These are phyloP conservation scores for Aporophyla nigra DNA, from an alignment of 2,888 invertebrate genomes.

Conservation along the genomic window DNA sequence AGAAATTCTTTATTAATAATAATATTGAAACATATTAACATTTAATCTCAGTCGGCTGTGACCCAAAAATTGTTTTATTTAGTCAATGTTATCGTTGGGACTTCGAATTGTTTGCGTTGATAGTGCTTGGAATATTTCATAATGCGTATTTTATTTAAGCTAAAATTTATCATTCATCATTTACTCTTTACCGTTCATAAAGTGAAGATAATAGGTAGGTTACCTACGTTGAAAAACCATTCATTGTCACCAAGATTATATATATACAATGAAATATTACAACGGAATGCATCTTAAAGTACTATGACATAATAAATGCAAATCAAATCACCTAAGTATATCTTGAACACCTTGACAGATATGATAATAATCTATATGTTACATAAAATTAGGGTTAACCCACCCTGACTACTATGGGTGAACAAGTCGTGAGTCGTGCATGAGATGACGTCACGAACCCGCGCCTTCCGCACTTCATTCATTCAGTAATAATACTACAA, in stretches of 20 bases:
- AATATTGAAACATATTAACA: conserved; percentile 17
- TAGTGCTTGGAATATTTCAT: not conserved
- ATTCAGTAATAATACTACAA: conserved; percentile 64
- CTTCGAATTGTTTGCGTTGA: conserved; percentile 1
- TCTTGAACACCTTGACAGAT: conserved; percentile 26
- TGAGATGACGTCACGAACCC: conserved; percentile 66
- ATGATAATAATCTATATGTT: conserved; percentile 22
- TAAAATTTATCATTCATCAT: not conserved
- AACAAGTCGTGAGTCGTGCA: conserved; percentile 56
- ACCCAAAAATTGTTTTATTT: conserved; percentile 38
- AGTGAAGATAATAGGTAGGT: not conserved
- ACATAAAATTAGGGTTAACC: conserved; percentile 55
- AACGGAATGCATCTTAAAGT: conserved; percentile 9
- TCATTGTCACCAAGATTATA: not conserved
- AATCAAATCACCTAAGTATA: conserved; percentile 18
- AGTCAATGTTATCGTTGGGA: conserved; percentile 7
- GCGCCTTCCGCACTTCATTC: conserved; percentile 75
- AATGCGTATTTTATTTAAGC: conserved; percentile 5
- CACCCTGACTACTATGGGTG: conserved; percentile 43
- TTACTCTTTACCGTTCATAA: not conserved
- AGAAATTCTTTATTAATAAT: conserved; percentile 40
- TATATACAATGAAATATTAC: not conserved
- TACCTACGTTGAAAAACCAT: not conserved
- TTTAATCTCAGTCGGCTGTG: conserved; percentile 37
- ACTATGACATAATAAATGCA: conserved; percentile 21